Conservation (phyloP, 2,113 vertebrate species). For the Brevimyrus niger region DNA sequence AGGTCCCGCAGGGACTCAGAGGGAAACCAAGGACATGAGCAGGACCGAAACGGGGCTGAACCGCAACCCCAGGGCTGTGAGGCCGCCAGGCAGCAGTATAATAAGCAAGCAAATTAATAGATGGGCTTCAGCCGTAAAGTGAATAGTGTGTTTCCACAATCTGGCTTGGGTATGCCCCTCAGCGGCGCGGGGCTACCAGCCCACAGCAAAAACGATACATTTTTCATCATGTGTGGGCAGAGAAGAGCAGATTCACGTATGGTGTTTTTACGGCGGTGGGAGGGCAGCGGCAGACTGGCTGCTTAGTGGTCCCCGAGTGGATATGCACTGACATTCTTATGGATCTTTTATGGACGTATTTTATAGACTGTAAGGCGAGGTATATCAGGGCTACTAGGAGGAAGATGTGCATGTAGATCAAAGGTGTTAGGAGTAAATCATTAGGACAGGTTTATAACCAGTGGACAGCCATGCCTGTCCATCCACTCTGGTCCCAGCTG, state of each 20-base stretch:
- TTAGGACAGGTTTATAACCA: background rate
- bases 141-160: background rate
- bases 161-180: background rate
- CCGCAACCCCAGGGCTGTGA: background rate
- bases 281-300: background rate
- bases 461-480: background rate
- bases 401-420: background rate
- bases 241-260: background rate
- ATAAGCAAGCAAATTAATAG: background rate
- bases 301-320: background rate
- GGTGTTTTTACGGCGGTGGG: background rate
- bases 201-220: background rate
- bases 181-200: background rate
- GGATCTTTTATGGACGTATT: background rate
- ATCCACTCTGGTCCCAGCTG: background rate
- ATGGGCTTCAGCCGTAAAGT: background rate
- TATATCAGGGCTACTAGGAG: background rate
- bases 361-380: background rate
- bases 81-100: background rate
- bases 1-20: background rate
- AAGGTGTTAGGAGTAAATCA: background rate
- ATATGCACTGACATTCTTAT: background rate
- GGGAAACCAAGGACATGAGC: background rate
- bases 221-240: background rate
- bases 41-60: background rate